phyloP scores from a whole-genome alignment of 2,113 vertebrate genomes.

The Hippocampus abdominalis region DNA sequence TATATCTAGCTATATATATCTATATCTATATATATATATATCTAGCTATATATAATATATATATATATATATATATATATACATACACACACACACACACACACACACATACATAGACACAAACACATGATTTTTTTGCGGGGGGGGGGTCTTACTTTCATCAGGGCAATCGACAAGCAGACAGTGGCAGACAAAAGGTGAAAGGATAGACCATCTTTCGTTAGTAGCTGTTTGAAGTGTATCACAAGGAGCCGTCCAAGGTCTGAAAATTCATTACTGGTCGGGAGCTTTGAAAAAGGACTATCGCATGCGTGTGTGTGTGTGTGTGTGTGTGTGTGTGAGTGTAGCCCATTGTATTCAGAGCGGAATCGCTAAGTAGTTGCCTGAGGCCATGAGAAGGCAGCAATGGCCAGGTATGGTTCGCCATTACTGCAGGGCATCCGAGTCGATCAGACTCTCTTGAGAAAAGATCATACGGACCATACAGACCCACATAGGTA shows the following conservation, averaged over 20 bases:
- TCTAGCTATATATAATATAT: too few species aligned
- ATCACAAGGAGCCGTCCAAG: constrained; percentile 75
- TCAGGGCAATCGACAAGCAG: constrained; percentile 37
- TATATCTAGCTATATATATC: too few species aligned
- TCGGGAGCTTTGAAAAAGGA: constrained; percentile 69
- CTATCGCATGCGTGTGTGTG: constrained; percentile 34
- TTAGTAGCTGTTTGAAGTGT: constrained; percentile 71
- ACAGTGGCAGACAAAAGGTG: constrained; percentile 46
- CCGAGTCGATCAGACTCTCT: constrained; percentile 70
- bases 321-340: constrained; percentile 12
- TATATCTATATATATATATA: too few species aligned
- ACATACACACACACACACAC: too few species aligned
- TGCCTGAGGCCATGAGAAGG: constrained; percentile 71
- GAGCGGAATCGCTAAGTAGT: constrained; percentile 77
- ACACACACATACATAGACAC: too few species aligned
- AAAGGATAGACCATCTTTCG: constrained; percentile 63
- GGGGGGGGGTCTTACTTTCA: constrained; percentile 30
- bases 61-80: too few species aligned
- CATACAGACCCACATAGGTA: constrained; percentile 51
- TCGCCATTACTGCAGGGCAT: constrained; percentile 71
- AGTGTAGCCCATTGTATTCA: constrained; percentile 69
- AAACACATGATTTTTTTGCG: too few species aligned
- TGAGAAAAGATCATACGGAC: constrained; percentile 62
- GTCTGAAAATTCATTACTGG: constrained; percentile 77
- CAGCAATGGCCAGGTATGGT: constrained; percentile 70